Evolutionary conservation across 2,888 invertebrate genomes (phyloP).

Genomic region (Amiota communis): DNA sequence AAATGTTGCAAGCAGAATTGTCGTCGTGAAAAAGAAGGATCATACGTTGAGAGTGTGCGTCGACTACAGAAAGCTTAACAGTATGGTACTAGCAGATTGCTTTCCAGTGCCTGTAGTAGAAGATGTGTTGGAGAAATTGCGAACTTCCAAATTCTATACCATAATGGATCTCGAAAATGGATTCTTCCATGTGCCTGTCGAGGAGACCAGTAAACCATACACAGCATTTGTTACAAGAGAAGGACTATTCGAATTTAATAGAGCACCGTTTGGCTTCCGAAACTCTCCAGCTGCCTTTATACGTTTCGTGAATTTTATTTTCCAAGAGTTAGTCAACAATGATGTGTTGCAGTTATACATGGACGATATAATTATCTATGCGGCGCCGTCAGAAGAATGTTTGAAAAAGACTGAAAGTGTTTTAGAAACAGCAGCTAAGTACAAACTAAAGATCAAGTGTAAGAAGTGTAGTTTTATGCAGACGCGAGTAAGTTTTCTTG

Average conservation of each 20-base stretch:
- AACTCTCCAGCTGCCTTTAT: conserved; percentile 26
- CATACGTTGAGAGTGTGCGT: background rate
- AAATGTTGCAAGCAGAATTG: conserved; percentile 1
- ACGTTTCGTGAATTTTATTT: background rate
- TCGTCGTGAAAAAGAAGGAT: background rate
- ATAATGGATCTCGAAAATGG: conserved; percentile 30
- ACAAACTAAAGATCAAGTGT: no score
- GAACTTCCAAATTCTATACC: no score
- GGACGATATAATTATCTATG: no score
- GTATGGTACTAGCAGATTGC: background rate
- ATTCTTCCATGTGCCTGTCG: conserved; percentile 38
- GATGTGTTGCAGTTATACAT: no score
- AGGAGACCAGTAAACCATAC: conserved; percentile 29
- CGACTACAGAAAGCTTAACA: no score
- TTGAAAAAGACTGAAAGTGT: no score
- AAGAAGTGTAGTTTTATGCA: no score
- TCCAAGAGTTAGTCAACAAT: conserved; percentile 33
- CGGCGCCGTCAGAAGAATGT: no score
- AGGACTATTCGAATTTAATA: conserved; percentile 25
- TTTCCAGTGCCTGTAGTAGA: conserved; percentile 32
- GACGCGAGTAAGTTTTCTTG: no score
- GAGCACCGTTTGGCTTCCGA: conserved; percentile 19
- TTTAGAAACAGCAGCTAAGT: no score
- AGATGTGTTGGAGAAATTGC: conserved; percentile 27
- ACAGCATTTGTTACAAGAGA: conserved; percentile 20